Conservation (phyloP, 2,797 vertebrate species). For the Sebastes minor region DNA sequence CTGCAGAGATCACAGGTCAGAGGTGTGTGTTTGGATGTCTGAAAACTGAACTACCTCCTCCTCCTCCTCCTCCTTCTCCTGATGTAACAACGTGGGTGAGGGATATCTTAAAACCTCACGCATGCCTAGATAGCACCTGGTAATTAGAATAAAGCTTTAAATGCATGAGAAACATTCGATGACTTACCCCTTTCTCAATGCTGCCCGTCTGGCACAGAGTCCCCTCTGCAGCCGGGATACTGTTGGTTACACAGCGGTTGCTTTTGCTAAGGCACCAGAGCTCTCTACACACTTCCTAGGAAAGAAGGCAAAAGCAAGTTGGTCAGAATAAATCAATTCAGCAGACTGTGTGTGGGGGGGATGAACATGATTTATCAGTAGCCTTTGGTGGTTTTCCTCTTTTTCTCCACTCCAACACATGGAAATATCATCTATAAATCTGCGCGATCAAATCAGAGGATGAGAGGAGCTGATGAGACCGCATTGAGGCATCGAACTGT, state of each 20-base stretch:
- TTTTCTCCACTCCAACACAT: conserved; percentile 4
- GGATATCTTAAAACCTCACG: background rate
- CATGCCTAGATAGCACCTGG: background rate
- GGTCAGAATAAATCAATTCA: conserved; percentile 88
- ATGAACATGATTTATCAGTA: conserved; percentile 41
- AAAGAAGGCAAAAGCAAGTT: conserved; percentile 98
- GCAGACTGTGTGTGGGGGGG: conserved; percentile 10
- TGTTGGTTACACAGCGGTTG: conserved; percentile 98
- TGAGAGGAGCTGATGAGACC: conserved; percentile 29
- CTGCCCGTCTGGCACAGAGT: conserved; percentile 95
- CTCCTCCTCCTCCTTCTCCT: background rate
- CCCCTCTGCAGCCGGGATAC: conserved; percentile 97
- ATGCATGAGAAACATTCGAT: background rate
- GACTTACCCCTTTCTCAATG: conserved; percentile 98
- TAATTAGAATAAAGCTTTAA: background rate
- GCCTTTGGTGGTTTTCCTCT: conserved; percentile 34
- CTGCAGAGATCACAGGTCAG: background rate
- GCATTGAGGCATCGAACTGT: conserved; percentile 29
- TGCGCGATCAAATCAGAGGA: conserved; percentile 34
- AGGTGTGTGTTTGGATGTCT: background rate
- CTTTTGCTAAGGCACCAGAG: conserved; percentile 99
- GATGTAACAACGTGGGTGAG: background rate
- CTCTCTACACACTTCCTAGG: conserved; percentile 99
- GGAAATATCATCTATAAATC: conserved; percentile 47
- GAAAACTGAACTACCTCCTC: background rate